Base-by-base conservation (phyloP, 2,113 vertebrate species). In the Thryonomys swinderianus region DNA sequence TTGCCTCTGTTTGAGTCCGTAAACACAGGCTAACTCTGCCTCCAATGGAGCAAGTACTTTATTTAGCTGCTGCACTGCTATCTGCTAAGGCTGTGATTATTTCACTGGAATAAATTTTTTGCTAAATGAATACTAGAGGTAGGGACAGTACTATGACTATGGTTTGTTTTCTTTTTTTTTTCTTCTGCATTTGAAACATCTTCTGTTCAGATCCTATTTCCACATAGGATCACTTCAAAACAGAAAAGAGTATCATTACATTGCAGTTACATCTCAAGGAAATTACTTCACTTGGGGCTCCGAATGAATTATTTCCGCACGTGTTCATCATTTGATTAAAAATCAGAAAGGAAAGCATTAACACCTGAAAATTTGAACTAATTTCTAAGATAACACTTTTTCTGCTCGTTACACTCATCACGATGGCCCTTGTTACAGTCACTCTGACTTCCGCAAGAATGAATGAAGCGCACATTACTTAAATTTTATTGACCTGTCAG, bases 141-240 rank as follows among this genome's bases (percentile, higher is more conserved):
- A 74, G 78, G 66, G 34, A 34, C 14, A 45, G 67, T 67, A 61
- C 42, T 89, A 83, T 83, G 55, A 34, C 27, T 48, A 59, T 5
- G 14, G n/a, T n/a, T n/a, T n/a, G n/a, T n/a, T n/a, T n/a, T n/a
- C n/a, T n/a, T n/a, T n/a, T n/a, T n/a, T n/a, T 71, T 61, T 48
- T 6, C 40, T 0, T 61, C 69, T 67, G 69, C 42, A 40, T 89
- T 92, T 92, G 51, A 78, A 93, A 51, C 6, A 79, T 27, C 8
- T 83, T 88, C 53, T 89, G 23, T 57, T 95, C 27, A 71, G 21
- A 81, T 85, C 42, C 61, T 80, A 64, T 76, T 82, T 95, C 55
- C 40, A 66, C 57, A n/a, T 34, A 88, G n/a, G 14, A 57, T 69
- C 45, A 69, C 23, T 53, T 91, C 32, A 69, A 93, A 90, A 91